Base-by-base conservation (phyloP, 2,113 vertebrate genomes). In the Muntiacus muntjak region DNA sequence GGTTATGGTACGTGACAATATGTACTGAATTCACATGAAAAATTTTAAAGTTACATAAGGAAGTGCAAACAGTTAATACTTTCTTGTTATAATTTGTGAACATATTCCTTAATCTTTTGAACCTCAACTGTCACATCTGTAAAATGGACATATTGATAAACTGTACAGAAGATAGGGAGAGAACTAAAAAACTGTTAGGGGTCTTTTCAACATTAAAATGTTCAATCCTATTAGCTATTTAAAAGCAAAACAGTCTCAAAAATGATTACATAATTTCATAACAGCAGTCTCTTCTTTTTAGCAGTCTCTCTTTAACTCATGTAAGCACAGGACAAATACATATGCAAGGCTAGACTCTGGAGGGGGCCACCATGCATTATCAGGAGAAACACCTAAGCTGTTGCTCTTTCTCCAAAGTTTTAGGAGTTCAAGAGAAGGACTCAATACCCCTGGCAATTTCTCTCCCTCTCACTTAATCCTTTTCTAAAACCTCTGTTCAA, bases 341-440 rank as follows among this genome's bases (percentile, higher is more conserved):
- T 45, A 15, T 1, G 15, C 26, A 7, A 10, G 25, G 2, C 33
- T 1, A 19, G 54, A 19, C 26, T 14, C 26, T 76, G 33, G 62
- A 47, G 30, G 36, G 21, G 15, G 30, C 10, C 25, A 11, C 0
- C 5, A 16, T 17, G 0, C 2, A 0, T 1, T 7, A 21, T 3
- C 7, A 14, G 9, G 7, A 55, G 33, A 67, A 76, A n/a, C 21
- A 47, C 6, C 2, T 12, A 9, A 5, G 16, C 13, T 1, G 11
- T 9, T 16, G 0, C 7, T 40, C 4, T 43, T 30, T 64, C 79
- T 12, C 47, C 28, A 30, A 33, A 3, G 12, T 81, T 50, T 52
- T n/a, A 81, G 28, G 47, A 50, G 19, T 62, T 62, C 64, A 79
- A 82, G 45, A 12, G 43, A 64, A 95, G 28, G 55, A 36, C 57